A percentile compares a stretch with the other conserved stretches of the same genome.
Evolutionary conservation across 2,888 invertebrate genomes (phyloP).

Genomic region (Erebia epiphron): DNA sequence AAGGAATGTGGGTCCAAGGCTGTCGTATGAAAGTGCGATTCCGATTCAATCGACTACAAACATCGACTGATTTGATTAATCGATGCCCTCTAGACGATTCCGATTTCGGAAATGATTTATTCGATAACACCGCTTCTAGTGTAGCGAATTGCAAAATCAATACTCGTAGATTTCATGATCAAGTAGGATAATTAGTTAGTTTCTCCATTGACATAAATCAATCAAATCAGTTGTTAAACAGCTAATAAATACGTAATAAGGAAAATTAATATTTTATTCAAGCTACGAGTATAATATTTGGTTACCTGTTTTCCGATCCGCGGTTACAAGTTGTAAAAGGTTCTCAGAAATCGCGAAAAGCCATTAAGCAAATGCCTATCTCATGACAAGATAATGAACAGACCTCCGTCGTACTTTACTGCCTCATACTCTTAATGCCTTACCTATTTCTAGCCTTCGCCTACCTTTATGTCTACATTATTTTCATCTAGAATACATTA

Average conservation of each 20-base stretch:
- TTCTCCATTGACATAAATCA: too few species aligned
- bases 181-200: neutral
- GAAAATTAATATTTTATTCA: conserved; percentile 7
- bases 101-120: conserved; percentile 42
- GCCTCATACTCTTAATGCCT: neutral
- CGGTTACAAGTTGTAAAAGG: neutral
- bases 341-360: conserved; percentile 14
- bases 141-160: neutral
- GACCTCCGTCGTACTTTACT: neutral
- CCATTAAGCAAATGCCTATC: conserved; percentile 12
- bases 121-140: conserved; percentile 20
- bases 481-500: neutral
- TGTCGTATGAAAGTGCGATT: conserved; percentile 56
- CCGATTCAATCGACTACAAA: conserved; percentile 43
- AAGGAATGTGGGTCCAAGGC: conserved; percentile 59
- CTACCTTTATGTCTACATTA: too few species aligned
- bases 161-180: neutral
- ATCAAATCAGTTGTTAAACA: too few species aligned
- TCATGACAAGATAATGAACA: conserved; percentile 10
- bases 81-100: conserved; percentile 40
- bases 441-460: too few species aligned
- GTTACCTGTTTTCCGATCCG: conserved; percentile 9
- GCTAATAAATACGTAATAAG: neutral
- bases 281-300: neutral
- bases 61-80: conserved; percentile 44